Base-by-base conservation (phyloP, 2,797 vertebrate species). In the Gymnocypris eckloni region DNA sequence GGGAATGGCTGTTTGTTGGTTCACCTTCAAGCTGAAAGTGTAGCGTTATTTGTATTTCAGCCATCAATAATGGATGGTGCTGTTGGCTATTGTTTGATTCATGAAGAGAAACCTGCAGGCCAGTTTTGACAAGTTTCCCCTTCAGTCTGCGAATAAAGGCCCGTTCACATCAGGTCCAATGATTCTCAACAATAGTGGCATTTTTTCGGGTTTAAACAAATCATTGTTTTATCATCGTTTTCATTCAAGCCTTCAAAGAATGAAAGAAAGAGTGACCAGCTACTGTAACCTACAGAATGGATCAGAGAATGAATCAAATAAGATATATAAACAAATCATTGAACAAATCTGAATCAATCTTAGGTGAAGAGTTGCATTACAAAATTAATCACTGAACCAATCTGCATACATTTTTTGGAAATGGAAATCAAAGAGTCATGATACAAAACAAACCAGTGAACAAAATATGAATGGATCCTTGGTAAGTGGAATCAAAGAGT, bases 41-140 rank as follows among this genome's bases (percentile, higher is more conserved):
- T 66, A 43, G 76, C 9, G 54, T 81, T 81, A 28, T 81, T 67
- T 81, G 79, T 69, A 54, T 81, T 52, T 54, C 45, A 81, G 79
- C 45, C 64, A 69, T 70, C 64, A 81, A 81, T 81, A 81, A 81
- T 81, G 48, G 33, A 81, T 81, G n/a, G 45, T 50, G 66, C 79
- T 81, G 33, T 54, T 39, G 79, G 66, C 48, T 67, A 48, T 80
- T 54, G 66, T 81, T 70, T 81, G 79, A 81, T 52, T 81, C 66
- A 81, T 10, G 48, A 54, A 54, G 66, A 79, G 10, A 70, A 81
- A 81, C 10, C 48, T 81, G 45, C 12, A 25, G 66, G 13, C 45
- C 79, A n/a, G 45, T 70, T 69, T 70, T 70, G 48, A 70, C 41
- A 70, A 37, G 66, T 54, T 70, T 81, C 20, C 59, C 13, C 78